A percentile compares a stretch with the other conserved stretches of the same genome.
phyloP scores from a whole-genome alignment of 64 coral and sea anemone genomes.

The Acropora tenuis region DNA sequence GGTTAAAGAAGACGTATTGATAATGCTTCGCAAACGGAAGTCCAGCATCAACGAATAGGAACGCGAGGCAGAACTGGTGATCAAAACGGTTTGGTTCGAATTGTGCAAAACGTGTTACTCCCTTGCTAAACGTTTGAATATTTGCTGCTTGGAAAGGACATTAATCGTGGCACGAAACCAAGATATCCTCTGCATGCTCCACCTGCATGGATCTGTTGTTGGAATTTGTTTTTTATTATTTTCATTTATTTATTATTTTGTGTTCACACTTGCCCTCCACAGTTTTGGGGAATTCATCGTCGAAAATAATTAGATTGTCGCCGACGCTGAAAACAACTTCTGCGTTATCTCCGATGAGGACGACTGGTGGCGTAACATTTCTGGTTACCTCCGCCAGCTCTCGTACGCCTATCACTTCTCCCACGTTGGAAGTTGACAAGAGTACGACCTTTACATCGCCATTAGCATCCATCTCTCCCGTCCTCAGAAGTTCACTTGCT shows the following conservation, averaged over 20 bases:
- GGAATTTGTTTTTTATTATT: not conserved
- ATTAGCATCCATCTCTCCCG: not conserved
- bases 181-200: slow-evolving; percentile 9
- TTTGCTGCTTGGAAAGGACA: not conserved
- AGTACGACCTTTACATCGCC: not conserved
- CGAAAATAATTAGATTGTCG: slow-evolving; percentile 19
- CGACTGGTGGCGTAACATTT: slow-evolving; percentile 8
- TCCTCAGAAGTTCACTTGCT: not conserved
- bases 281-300: slow-evolving; percentile 45
- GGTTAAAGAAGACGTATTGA: too few species aligned
- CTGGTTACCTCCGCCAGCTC: not conserved
- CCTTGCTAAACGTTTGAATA: not conserved
- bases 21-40: too few species aligned
- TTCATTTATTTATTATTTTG: not conserved
- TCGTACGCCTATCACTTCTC: not conserved
- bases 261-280: slow-evolving; percentile 45
- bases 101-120: not conserved
- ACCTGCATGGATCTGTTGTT: not conserved
- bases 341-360: slow-evolving; percentile 1
- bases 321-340: slow-evolving; percentile 3
- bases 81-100: not conserved
- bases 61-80: not conserved
- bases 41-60: not conserved
- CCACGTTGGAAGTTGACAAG: not conserved
- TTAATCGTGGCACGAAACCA: not conserved